Evolutionary conservation across 2,888 invertebrate genomes (phyloP), one percentile per base, ranked within the genome.

Genomic region (Drosophila monieri): DNA sequence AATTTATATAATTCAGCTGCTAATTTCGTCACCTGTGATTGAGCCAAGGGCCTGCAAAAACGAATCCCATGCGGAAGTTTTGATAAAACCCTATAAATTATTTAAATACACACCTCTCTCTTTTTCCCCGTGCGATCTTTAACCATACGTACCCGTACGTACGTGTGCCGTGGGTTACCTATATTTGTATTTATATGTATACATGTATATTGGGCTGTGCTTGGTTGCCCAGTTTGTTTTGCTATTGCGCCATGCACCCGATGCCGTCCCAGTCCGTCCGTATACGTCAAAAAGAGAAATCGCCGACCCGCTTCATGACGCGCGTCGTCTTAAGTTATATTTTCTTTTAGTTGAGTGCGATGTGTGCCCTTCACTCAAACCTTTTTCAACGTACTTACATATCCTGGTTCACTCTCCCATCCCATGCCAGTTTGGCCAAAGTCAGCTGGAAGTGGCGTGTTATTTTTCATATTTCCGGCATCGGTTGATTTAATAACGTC

Each of bases 161-260:
- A 27, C 35, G 46, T 21, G 60, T 58, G 32, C 21, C 12, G 59
- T 49, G 65, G 32, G 43, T 49, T 49, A 35, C 30, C 32, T 27
- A 43, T 14, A 56, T 47, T 9, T 41, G 27, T 51, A 41, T 51
- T 10, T 15, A 62, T 6, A 14, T 47, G 14, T 14, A 43, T 43
- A 43, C 18, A 21, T 21, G 21, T 43, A 61, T 47, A 60, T 47
- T 60, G 54, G 44, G 54, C 43, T 54, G 53, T 54, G 43, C 44
- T 61, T 30, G 60, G 60, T 39, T 54, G 54, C 46, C 60, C 60
- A 47, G 60, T 60, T 61, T 43, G 53, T 70, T 59, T 54, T 56
- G 54, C 56, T 71, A 87, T 81, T 81, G 88, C 88, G 85, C 72
- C 87, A 87, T 87, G 88, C 76, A 73, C 41, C 77, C 74, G 56